phyloP scores from a whole-genome alignment of 2,113 vertebrate species.

The Plecotus auritus region DNA sequence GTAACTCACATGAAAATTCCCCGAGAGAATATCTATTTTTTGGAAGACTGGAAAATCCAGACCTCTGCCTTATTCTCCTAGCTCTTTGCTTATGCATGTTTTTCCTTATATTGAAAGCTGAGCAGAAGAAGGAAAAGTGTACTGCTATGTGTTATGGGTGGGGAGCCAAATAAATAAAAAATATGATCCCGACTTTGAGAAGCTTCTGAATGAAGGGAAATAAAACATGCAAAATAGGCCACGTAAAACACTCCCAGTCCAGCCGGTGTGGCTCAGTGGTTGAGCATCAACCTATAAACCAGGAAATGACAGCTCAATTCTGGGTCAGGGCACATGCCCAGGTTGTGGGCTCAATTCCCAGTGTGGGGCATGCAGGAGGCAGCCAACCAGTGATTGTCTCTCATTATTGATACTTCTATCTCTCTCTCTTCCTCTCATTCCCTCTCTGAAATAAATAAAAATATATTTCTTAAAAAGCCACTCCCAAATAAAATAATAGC shows the following conservation, averaged over 20 bases:
- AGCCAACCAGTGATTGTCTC: too few relatives aligned
- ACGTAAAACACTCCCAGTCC: neutral
- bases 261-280: too few relatives aligned
- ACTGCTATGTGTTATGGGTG: neutral
- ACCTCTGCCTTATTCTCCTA: neutral
- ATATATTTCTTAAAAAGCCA: too few relatives aligned
- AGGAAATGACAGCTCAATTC: too few relatives aligned
- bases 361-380: too few relatives aligned
- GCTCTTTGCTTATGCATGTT: neutral
- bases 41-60: neutral
- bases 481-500: neutral
- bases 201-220: conserved; percentile 18
- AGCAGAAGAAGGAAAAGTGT: neutral
- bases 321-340: too few relatives aligned
- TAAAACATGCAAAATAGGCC: neutral
- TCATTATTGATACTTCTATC: too few relatives aligned
- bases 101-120: neutral
- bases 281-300: too few relatives aligned
- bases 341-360: too few relatives aligned
- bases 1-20: neutral
- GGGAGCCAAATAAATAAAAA: conserved; percentile 18
- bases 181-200: neutral
- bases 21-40: conserved; percentile 16
- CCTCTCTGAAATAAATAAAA: too few relatives aligned
- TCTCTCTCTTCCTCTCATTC: too few relatives aligned